Evolutionary conservation across 2,888 invertebrate species (phyloP), one percentile per base, ranked within the genome.

Genomic region (Zaprionus obscuricornis): DNA sequence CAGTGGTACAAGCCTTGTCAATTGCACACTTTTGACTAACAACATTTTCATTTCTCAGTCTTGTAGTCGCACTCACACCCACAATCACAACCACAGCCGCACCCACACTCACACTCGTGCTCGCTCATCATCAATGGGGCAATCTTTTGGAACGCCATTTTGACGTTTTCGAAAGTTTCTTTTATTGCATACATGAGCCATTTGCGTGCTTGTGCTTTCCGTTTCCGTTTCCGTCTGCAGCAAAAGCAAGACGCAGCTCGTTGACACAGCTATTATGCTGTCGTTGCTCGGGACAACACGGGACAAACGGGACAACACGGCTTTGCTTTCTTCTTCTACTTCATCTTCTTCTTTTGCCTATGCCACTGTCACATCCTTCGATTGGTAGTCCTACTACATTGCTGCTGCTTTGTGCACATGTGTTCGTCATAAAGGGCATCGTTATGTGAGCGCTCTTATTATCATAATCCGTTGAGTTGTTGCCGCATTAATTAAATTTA

Each of bases 401-500:
- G 39, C 27, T 26, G 26, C 18, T 46, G 37, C 11, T 18, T 22
- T 29, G 59, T 64, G 59, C 78, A 84, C 81, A 85, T 77, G 68
- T 78, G 75, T 75, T 66, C 59, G 66, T 54, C 73, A 74, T 86
- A 86, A 88, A 85, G 71, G 64, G 60, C 67, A 66, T 72, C 79
- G 73, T 81, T 77, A 71, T 77, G 66, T 65, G 66, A 17, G 43
- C 71, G 69, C 72, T 74, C 86, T 87, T 79, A 87, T 88, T 88
- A 88, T 82, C 77, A 87, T 87, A 87, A 87, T 87, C 87, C 87
- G 74, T 86, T 82, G 76, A 74, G 77, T 73, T 85, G 78, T 70
- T 60, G 71, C 69, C 65, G 87, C 72, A 88, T 88, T 88, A 88
- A 88, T 88, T 88, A 85, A 87, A 88, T 88, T 88, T 88, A 88